Base-by-base conservation (phyloP, 1,140 invertebrate species). In the Dendrolimus kikuchii region DNA sequence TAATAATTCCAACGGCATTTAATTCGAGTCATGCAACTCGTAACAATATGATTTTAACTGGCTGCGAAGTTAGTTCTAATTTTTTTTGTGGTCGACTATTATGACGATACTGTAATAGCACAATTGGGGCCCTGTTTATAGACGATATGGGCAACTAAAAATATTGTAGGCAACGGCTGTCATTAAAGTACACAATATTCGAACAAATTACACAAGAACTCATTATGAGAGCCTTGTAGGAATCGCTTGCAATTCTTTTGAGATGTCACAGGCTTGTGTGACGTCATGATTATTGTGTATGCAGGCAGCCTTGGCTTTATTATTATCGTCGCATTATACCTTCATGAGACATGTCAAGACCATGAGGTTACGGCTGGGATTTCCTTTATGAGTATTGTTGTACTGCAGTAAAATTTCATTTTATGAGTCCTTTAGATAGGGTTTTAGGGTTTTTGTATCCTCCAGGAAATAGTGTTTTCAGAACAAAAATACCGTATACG, bases 211-310 rank as follows among this genome's bases (percentile, higher is more conserved):
- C 8, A 5, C 46, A 4, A 48, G 37, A 38, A 38, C 38, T 36
- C 46, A 38, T 7, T 4, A 7, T 36, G 36, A 45, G 43, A 10
- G 23, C 46, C 23, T 23, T 23, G 38, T 38, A 44, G 23, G 36
- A 44, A 37, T 38, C 55, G 52, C 40, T 53, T 9, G 59, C 48
- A 65, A 61, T 65, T 65, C 62, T 65, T 64, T 64, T 60, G 51
- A 64, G 53, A 51, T 64, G 62, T 64, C 62, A 60, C 42, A 4
- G n/a, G 7, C 5, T 43, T 41, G 48, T 44, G 47, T 60, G 51
- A 64, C 47, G 41, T 44, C 51, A 58, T 51, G 47, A 51, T 60
- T 46, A 23, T 58, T 41, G 49, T 53, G 39, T 62, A 9, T 23
- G 23, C 23, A 62, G 38, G 38, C n/a, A 59, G 7, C 57, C 54